Base-by-base conservation (phyloP, 2,113 vertebrate genomes). In the Gobio gobio region DNA sequence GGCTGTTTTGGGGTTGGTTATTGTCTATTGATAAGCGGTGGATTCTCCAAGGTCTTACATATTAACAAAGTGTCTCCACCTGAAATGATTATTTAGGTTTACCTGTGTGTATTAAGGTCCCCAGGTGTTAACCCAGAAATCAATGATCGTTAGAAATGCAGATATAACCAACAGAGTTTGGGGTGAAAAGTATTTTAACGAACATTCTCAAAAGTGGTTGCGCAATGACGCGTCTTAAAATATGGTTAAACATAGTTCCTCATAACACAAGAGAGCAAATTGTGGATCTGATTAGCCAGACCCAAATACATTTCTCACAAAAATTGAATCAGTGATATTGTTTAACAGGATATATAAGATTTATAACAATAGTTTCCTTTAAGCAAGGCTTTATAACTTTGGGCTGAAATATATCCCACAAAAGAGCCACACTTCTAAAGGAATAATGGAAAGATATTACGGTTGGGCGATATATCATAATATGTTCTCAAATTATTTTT, bases 391-490 rank as follows among this genome's bases (percentile, higher is more conserved):
- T 29, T 26, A 76, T n/a, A 76, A 54, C 73, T 26, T 9, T 51
- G n/a, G 45, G 6, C 26, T 79, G 6, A 59, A 78, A 78, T 36
- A 4, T 47, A 20, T 47, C 4, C 29, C n/a, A 29, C 24, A 49
- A 81, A 81, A 81, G 5, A 81, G 78, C 61, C 78, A 81, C 78
- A 81, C 61, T 64, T 24, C 12, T 29, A 20, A 49, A 33, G n/a
- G 6, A 24, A 58, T 58, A 40, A 3, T 40, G 12, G 33, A 26
- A 51, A 75, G 73, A 75, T 3, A 51, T 49, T 49, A 75, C 12
- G 45, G 73, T 24, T 75, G 73, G 45, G 73, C 47, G 45, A 75
- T 51, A 75, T 29, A 75, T 75, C 47, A 63, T 26, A 63, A 14
- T 47, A 43, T 49, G 26, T 10, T 5, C 0, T 22, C 1, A 70